Evolutionary conservation across 2,113 vertebrate species (phyloP).

Genomic region (Chloropsis cyanopogon): DNA sequence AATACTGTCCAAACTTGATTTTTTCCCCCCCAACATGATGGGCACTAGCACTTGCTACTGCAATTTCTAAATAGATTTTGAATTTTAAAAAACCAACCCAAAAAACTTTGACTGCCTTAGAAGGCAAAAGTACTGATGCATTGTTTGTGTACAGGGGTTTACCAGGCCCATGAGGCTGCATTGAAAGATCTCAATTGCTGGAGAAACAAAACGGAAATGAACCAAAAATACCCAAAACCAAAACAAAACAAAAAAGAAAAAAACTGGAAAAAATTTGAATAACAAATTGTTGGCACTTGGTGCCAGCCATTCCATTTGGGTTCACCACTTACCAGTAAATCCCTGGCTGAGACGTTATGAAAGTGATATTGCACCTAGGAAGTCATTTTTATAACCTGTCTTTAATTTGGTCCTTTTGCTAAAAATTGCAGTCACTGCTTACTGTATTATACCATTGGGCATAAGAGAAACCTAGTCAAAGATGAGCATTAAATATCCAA

Average conservation of each 20-base stretch:
- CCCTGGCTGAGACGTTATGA: constrained; percentile 73
- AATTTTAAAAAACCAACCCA: neutral
- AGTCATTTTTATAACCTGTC: constrained; percentile 81
- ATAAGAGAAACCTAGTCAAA: constrained; percentile 42
- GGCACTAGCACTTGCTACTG: constrained; percentile 82
- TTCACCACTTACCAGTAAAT: constrained; percentile 70
- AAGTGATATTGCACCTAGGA: constrained; percentile 74
- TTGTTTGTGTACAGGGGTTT: constrained; percentile 67
- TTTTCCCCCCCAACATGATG: constrained; percentile 57
- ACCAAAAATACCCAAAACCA: neutral
- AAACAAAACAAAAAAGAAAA: constrained; percentile 13
- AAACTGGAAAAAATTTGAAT: neutral
- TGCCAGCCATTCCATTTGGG: constrained; percentile 62
- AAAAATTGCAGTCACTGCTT: constrained; percentile 80
- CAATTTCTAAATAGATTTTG: constrained; percentile 69
- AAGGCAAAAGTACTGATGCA: constrained; percentile 78
- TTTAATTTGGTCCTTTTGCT: constrained; percentile 83
- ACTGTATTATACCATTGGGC: constrained; percentile 93
- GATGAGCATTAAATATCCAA: neutral
- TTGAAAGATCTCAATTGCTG: constrained; percentile 40
- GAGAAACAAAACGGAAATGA: neutral
- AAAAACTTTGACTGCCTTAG: constrained; percentile 77
- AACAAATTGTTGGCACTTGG: neutral
- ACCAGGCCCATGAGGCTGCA: constrained; percentile 63
- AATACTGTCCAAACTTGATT: constrained; percentile 82